Percentiles rank a stretch among this genome's conserved stretches.
These are phyloP conservation scores for Cyclargus thomasi DNA, from an alignment of 1,140 invertebrate species.

Conservation along the genomic window DNA sequence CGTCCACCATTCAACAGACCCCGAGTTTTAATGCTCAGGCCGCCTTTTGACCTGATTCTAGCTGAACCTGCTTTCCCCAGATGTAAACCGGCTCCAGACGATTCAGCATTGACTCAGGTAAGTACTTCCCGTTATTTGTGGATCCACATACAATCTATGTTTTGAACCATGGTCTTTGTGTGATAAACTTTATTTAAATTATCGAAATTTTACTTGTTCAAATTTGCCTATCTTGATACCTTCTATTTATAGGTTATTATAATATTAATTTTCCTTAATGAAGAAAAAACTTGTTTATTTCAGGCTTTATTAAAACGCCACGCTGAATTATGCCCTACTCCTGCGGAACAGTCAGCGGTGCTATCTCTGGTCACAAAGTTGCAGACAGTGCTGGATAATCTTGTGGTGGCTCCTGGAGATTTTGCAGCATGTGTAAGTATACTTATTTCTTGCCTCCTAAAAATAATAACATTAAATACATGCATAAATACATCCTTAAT, in stretches of 20 bases:
- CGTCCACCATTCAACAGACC: conserved; percentile 77
- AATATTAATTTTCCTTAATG: too few species aligned
- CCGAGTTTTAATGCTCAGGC: conserved; percentile 86
- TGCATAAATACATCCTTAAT: too few species aligned
- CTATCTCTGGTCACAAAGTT: conserved; percentile 95
- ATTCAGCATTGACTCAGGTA: conserved; percentile 88
- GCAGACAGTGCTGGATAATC: conserved; percentile 92
- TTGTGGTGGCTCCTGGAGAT: conserved; percentile 93
- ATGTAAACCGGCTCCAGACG: conserved; percentile 90
- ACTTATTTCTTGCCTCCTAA: too few species aligned
- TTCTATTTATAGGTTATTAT: too few species aligned
- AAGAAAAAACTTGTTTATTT: background rate
- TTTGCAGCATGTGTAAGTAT: conserved; percentile 97
- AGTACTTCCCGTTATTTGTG: background rate
- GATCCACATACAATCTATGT: background rate
- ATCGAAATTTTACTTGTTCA: too few species aligned
- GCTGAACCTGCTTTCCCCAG: conserved; percentile 92
- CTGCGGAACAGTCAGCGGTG: conserved; percentile 92
- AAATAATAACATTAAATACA: too few species aligned
- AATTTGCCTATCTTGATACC: too few species aligned
- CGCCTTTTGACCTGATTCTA: conserved; percentile 93
- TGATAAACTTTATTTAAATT: too few species aligned
- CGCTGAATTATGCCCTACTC: conserved; percentile 90
- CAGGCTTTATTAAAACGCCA: conserved; percentile 93
- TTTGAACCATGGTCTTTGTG: too few species aligned